These are phyloP conservation scores for Hylyphantes graminicola DNA, from an alignment of 1,140 invertebrate species.

Conservation along the genomic window DNA sequence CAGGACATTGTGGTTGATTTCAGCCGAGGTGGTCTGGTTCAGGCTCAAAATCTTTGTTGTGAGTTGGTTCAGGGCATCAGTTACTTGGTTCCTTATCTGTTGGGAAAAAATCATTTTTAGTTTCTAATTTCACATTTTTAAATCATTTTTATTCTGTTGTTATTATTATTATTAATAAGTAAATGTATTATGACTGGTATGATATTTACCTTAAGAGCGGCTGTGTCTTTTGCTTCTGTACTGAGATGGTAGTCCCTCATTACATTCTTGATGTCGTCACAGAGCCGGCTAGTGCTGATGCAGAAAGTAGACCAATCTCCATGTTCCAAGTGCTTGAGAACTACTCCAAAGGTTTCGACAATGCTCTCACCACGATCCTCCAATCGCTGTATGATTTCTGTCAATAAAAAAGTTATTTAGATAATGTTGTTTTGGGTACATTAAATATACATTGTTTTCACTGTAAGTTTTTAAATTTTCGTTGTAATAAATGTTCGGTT, in stretches of 20 bases:
- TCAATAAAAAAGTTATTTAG: not conserved
- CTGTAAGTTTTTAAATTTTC: not conserved
- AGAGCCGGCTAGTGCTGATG: slow-evolving; percentile 50
- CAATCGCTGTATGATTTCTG: slow-evolving; percentile 51
- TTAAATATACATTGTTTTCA: too few relatives aligned
- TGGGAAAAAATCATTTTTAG: slow-evolving; percentile 14
- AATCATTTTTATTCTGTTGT: not conserved
- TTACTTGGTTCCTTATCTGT: slow-evolving; percentile 46
- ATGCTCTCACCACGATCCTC: slow-evolving; percentile 57
- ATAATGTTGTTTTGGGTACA: not conserved
- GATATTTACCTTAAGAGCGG: slow-evolving; percentile 36
- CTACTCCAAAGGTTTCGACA: slow-evolving; percentile 56
- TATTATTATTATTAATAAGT: not conserved
- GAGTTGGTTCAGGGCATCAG: slow-evolving; percentile 40
- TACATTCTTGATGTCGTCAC: slow-evolving; percentile 46
- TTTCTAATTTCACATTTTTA: not conserved
- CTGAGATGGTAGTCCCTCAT: slow-evolving; percentile 46
- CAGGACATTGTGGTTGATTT: slow-evolving; percentile 39
- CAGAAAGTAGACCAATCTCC: slow-evolving; percentile 58
- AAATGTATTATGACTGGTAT: not conserved
- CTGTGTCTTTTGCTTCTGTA: not conserved
- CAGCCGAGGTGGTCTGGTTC: slow-evolving; percentile 11
- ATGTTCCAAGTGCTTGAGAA: slow-evolving; percentile 55
- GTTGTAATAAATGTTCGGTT: not conserved
- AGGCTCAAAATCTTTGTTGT: slow-evolving; percentile 47